Evolutionary conservation across 2,797 vertebrate genomes (phyloP).

Genomic region (Falco concolor): DNA sequence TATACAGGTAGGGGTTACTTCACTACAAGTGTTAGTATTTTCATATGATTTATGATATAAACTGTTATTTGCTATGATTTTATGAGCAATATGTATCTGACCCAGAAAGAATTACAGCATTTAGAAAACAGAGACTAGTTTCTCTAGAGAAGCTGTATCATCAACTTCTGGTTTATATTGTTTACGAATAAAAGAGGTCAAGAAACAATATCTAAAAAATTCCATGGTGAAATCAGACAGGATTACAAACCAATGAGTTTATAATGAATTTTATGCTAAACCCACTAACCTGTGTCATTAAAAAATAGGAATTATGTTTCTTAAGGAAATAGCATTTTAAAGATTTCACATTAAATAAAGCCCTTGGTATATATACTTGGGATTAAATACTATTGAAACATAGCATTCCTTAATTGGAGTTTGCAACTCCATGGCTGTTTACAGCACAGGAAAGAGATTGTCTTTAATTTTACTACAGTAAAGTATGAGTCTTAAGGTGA

Average conservation of each 20-base stretch:
- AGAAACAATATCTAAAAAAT: not conserved
- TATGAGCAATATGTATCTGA: not conserved
- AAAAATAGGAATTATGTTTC: not conserved
- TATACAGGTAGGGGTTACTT: not conserved
- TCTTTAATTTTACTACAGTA: not conserved
- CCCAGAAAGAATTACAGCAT: not conserved
- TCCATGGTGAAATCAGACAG: not conserved
- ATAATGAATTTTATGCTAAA: not conserved
- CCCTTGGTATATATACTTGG: not conserved
- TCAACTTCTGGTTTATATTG: not conserved
- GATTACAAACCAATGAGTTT: not conserved
- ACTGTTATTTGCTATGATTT: not conserved
- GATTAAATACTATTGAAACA: not conserved
- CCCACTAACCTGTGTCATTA: not conserved
- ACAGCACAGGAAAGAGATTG: not conserved
- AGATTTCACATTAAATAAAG: not conserved
- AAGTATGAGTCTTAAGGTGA: not conserved
- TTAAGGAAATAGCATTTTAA: not conserved
- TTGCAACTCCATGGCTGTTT: not conserved
- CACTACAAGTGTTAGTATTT: not conserved
- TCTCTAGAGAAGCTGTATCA: not conserved
- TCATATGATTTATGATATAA: not conserved
- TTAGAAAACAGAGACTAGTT: not conserved
- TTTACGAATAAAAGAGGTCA: not conserved
- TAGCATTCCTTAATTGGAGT: not conserved